Conservation (phyloP, 2,888 invertebrate genomes). For the Ichneumon xanthorius region DNA sequence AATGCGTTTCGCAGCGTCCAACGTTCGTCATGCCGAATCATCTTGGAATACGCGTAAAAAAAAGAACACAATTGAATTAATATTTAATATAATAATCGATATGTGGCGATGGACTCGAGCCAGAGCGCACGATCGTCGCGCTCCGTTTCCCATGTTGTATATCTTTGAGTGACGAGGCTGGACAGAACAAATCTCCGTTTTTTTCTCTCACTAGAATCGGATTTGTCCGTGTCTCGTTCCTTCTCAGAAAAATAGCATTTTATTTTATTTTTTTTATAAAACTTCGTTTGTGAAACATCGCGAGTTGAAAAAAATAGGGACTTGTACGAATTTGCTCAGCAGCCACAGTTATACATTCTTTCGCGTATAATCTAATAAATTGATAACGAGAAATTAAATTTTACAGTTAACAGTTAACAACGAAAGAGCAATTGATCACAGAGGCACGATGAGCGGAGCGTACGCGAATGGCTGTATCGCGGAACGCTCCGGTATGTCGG, state of each 20-base stretch:
- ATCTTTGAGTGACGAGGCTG: not conserved
- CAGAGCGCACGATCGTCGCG: not conserved
- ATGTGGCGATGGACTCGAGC: constrained; percentile 33
- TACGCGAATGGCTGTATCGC: constrained; percentile 70
- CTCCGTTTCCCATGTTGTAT: not conserved
- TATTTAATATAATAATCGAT: constrained; percentile 26
- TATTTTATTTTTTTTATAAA: not conserved
- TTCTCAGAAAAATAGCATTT: not conserved
- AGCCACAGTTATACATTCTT: not conserved
- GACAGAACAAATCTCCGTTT: not conserved
- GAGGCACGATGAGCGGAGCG: constrained; percentile 69
- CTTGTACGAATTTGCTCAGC: not conserved
- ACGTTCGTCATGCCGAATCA: constrained; percentile 5
- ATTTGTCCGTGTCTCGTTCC: not conserved
- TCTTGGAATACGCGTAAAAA: constrained; percentile 48
- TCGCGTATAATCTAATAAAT: constrained; percentile 45
- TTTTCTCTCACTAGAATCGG: not conserved
- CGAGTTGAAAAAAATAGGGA: not conserved
- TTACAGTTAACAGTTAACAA: constrained; percentile 58
- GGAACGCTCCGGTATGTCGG: constrained; percentile 58
- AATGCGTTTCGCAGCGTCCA: not conserved
- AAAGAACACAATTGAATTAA: constrained; percentile 55
- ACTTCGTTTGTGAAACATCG: not conserved
- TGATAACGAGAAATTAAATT: constrained; percentile 54
- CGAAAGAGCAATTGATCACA: constrained; percentile 65